Evolutionary conservation across 2,888 invertebrate species (phyloP).

Genomic region (Troides aeacus): DNA sequence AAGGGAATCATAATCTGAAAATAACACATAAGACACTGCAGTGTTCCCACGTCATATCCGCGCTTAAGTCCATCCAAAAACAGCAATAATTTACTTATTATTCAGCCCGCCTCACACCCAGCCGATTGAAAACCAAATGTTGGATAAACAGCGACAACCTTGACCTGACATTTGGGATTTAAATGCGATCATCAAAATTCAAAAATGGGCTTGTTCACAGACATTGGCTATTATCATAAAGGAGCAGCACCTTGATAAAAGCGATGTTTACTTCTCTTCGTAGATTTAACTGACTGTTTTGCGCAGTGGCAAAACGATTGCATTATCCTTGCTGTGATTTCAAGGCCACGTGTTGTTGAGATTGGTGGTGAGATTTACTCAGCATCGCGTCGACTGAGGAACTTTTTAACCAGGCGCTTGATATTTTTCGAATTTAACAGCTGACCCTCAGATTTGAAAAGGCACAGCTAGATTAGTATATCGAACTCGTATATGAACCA

Average conservation of each 20-base stretch:
- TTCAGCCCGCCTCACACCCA: not conserved
- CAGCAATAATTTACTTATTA: not conserved
- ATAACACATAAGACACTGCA: not conserved
- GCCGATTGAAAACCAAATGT: slow-evolving; percentile 27
- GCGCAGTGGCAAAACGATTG: no score
- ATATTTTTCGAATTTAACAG: no score
- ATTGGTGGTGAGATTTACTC: no score
- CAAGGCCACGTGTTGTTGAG: no score
- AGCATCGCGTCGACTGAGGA: no score
- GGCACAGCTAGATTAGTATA: no score
- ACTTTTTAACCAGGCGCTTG: no score
- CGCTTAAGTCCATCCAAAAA: not conserved
- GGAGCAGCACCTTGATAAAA: slow-evolving; percentile 1
- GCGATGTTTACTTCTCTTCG: no score
- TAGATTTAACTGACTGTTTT: no score
- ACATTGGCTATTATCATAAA: slow-evolving; percentile 23
- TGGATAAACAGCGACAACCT: slow-evolving; percentile 27
- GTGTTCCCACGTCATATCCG: not conserved
- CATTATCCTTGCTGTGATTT: no score
- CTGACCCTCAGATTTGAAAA: no score
- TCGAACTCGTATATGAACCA: no score
- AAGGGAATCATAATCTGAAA: not conserved
- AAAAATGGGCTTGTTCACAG: slow-evolving; percentile 17
- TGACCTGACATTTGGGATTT: slow-evolving; percentile 31
- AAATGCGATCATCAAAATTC: slow-evolving; percentile 22